Base-by-base conservation (phyloP, 2,797 vertebrate genomes). In the Phalanger gymnotis region DNA sequence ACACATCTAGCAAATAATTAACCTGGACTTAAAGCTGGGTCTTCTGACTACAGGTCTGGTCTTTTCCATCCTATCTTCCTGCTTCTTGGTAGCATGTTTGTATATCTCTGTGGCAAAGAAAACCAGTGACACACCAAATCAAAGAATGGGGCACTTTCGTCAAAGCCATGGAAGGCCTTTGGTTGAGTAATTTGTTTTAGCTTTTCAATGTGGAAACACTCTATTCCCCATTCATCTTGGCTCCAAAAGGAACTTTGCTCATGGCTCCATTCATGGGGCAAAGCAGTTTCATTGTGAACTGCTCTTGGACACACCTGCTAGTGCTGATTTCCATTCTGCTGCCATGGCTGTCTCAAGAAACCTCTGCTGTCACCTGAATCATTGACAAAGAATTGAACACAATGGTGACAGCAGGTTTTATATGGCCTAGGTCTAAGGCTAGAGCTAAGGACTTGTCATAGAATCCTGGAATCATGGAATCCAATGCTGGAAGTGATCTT, bases 351-450 rank as follows among this genome's bases (percentile, higher is more conserved):
- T 53, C 53, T n/a, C 0, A 16, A 66, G 93, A 58, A 87, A 92
- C 4, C 53, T 96, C 22, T 30, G 61, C 56, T 4, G 12, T 54
- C 27, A 2, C 30, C 31, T 93, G 93, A 66, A 56, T 47, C 40
- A 95, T 92, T 91, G 73, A 91, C 14, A 54, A 95, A 52, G 14
- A 89, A 53, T 54, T n/a, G 95, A 94, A 51, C 16, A 57, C n/a
- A n/a, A 55, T 90, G 90, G 27, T 92, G 52, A 51, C 54, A 95
- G 27, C 11, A 96, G 91, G 61, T 90, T 73, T 73, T 16, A 7
- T 54, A 30, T 0, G 1, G 40, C 4, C 25, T 55, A 94, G 66
- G 91, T 93, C 93, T 96, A 52, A n/a, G 93, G 90, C 2, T 6
- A 73, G 34, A 19, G 4, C 14, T 19, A 22, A 66, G 4, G 22